Evolutionary conservation across 2,888 invertebrate genomes (phyloP).

Genomic region (Brachyopa scutellaris): DNA sequence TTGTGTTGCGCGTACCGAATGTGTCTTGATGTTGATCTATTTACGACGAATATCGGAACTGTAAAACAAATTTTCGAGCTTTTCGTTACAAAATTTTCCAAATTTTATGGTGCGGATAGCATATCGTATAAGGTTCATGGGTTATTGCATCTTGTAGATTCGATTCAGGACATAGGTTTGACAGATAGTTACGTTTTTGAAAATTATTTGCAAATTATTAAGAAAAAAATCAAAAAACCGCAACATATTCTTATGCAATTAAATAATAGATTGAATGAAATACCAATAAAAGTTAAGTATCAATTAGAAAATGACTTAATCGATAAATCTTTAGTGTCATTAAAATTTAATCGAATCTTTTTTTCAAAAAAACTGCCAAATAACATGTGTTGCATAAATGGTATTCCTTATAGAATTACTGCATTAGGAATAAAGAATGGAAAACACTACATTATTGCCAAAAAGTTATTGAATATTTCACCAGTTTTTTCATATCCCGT

Average conservation of each 20-base stretch:
- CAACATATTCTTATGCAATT: slow-evolving; percentile 22
- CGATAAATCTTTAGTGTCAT: background rate
- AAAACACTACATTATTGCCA: too few species aligned
- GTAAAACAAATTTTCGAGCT: background rate
- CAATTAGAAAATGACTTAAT: background rate
- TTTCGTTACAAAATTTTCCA: slow-evolving; percentile 15
- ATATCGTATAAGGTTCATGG: slow-evolving; percentile 23
- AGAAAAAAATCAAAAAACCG: slow-evolving; percentile 24
- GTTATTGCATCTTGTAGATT: slow-evolving; percentile 20
- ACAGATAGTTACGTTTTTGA: slow-evolving; percentile 10
- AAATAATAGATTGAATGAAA: background rate
- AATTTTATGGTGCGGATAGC: slow-evolving; percentile 22
- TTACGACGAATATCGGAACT: background rate
- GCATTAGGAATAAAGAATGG: background rate
- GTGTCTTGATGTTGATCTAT: background rate
- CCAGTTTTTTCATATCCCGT: background rate
- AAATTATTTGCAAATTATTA: slow-evolving; percentile 21
- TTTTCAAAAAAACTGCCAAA: background rate
- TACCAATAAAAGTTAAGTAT: background rate
- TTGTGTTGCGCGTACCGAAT: slow-evolving; percentile 35
- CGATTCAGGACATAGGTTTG: slow-evolving; percentile 11
- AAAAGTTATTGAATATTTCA: background rate
- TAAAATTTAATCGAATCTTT: background rate
- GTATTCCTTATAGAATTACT: background rate
- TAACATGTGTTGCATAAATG: background rate